These are phyloP conservation scores for Mastomys coucha DNA, from an alignment of 2,113 vertebrate genomes.

Conservation along the genomic window DNA sequence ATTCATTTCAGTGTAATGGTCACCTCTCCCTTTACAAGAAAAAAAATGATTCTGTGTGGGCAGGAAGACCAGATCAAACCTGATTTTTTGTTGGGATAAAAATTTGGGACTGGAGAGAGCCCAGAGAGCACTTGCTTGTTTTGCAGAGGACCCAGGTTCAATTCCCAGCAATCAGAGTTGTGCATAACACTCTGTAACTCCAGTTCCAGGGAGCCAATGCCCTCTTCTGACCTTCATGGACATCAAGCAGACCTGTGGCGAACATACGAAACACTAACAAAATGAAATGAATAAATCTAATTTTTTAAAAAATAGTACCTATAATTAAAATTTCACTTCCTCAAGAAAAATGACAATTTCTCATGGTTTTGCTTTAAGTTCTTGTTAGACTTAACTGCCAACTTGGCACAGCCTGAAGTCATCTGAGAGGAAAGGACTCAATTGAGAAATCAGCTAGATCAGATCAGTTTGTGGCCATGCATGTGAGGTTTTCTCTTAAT, in stretches of 20 bases:
- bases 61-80: background rate
- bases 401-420: background rate
- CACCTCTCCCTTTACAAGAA: background rate
- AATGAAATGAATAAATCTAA: background rate
- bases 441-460: background rate
- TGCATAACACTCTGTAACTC: background rate
- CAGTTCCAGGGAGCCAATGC: background rate
- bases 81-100: background rate
- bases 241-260: background rate
- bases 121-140: background rate
- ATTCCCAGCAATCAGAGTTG: background rate
- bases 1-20: background rate
- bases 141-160: background rate
- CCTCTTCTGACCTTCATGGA: background rate
- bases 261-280: background rate
- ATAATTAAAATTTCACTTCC: background rate
- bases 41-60: background rate
- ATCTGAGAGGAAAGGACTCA: background rate
- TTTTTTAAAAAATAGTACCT: background rate
- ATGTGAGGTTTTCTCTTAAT: background rate
- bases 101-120: too few species aligned
- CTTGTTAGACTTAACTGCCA: background rate
- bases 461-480: background rate
- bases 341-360: background rate
- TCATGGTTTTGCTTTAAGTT: background rate